These are phyloP conservation scores for Lissocephala sabroskyi DNA, from an alignment of 2,888 invertebrate genomes.

Conservation along the genomic window DNA sequence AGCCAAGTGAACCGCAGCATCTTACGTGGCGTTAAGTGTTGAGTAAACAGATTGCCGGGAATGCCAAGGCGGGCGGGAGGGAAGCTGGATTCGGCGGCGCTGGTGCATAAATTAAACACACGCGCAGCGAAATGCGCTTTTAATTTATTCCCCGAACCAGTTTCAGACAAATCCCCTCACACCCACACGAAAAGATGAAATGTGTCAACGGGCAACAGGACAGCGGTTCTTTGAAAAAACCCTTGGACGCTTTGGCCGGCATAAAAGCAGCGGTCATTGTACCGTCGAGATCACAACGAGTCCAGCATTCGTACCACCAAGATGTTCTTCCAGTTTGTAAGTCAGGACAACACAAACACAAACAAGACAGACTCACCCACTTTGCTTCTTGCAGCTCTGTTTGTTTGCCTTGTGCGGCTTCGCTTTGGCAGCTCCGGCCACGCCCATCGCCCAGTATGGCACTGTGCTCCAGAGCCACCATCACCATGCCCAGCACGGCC, in stretches of 20 bases:
- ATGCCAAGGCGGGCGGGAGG: conserved; percentile 17
- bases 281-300: conserved; percentile 24
- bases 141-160: conserved; percentile 60
- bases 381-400: conserved; percentile 22
- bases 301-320: conserved; percentile 18
- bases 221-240: conserved; percentile 23
- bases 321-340: conserved; percentile 58
- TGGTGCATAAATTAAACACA: not conserved
- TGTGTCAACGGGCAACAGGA: conserved; percentile 15
- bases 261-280: too few relatives aligned
- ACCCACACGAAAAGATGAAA: conserved; percentile 20
- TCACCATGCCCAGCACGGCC: not conserved
- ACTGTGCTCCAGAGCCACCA: not conserved
- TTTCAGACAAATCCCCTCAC: conserved; percentile 32
- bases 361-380: not conserved
- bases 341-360: conserved; percentile 16
- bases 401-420: conserved; percentile 28
- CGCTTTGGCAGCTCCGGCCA: conserved; percentile 42
- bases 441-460: not conserved
- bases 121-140: conserved; percentile 4
- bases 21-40: conserved; percentile 41
- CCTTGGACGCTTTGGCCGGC: conserved; percentile 26
- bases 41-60: conserved; percentile 34
- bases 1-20: conserved; percentile 21
- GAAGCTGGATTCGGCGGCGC: not conserved